Evolutionary conservation across 2,113 vertebrate genomes (phyloP), one percentile per base, ranked within the genome.

Genomic region (Brachionichthys hirsutus): DNA sequence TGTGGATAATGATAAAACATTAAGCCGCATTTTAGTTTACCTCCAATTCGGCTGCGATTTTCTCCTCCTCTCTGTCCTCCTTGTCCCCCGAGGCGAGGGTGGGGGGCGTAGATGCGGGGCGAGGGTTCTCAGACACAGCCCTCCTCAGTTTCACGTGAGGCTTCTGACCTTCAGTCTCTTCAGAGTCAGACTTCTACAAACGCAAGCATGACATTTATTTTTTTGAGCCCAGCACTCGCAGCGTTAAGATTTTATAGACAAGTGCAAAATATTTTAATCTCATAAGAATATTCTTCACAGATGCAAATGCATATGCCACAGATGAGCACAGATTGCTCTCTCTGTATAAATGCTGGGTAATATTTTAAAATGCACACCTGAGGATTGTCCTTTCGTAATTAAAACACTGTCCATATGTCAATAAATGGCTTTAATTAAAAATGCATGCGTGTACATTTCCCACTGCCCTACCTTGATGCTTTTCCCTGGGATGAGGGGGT

Each of bases 101-200:
- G 18, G 95, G 96, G 0, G 96, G 96, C 0, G 95, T 97, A 24
- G 95, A 96, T 0, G 97, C 94, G 0, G 96, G 95, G n/a, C 95
- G 92, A 24, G 91, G 93, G 76, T 94, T 96, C 87, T 99, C 97
- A 0, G 96, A 98, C 77, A 95, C 90, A 0, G 93, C 88, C 65
- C 95, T 85, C 53, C 96, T 89, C 80, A 98, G 92, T 85, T 98
- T 98, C 70, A 95, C 88, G 15, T 96, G 95, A 6, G 94, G 95
- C 77, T 97, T 98, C 76, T 92, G 95, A 11, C 73, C 73, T 68
- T 98, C 97, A 20, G 90, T 83, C 85, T 99, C 97, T 74, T 98
- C 95, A 0, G 94, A 95, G 64, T 98, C 96, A 0, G 92, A 91
- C 67, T 97, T 99, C 96, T 97, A 80, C 9, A 20, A 41, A 10